A percentile compares a stretch with the other conserved stretches of the same genome.
Conservation (phyloP, 1,140 invertebrate species). For the Daktulosphaira vitifoliae region DNA sequence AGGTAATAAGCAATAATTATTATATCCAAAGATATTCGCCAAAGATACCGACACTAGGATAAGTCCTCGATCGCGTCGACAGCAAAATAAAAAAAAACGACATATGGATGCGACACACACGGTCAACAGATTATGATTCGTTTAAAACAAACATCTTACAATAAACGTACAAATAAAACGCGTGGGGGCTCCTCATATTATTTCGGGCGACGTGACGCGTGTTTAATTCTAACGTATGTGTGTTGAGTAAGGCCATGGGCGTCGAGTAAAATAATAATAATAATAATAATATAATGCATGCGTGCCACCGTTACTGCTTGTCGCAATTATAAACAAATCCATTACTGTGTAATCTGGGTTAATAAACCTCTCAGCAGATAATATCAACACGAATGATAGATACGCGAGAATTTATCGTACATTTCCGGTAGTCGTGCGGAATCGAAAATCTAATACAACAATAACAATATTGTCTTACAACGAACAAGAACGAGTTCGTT, state of each 20-base stretch:
- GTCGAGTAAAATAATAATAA: slow-evolving; percentile 1
- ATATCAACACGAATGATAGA: slow-evolving; percentile 19
- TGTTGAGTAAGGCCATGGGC: slow-evolving; percentile 30
- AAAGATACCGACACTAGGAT: no score
- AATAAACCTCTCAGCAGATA: slow-evolving; percentile 6
- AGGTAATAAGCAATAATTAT: no score
- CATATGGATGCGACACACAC: no score
- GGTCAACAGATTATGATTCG: no score
- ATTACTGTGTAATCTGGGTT: slow-evolving; percentile 24
- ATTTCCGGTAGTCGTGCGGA: not conserved
- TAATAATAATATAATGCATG: slow-evolving; percentile 20
- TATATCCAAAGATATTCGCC: no score
- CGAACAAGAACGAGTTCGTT: no score
- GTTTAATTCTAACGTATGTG: slow-evolving; percentile 5
- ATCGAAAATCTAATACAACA: no score
- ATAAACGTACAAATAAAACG: not conserved
- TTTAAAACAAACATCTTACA: no score
- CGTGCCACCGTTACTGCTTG: not conserved
- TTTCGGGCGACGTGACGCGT: slow-evolving; percentile 1
- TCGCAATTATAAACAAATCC: slow-evolving; percentile 22
- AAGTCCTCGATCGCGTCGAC: no score
- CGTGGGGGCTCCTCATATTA: no score
- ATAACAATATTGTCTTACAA: no score
- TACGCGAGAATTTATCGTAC: not conserved
- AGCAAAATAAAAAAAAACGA: no score